These are phyloP conservation scores for Orcinus orca DNA, from an alignment of 2,113 vertebrate species.

Conservation along the genomic window DNA sequence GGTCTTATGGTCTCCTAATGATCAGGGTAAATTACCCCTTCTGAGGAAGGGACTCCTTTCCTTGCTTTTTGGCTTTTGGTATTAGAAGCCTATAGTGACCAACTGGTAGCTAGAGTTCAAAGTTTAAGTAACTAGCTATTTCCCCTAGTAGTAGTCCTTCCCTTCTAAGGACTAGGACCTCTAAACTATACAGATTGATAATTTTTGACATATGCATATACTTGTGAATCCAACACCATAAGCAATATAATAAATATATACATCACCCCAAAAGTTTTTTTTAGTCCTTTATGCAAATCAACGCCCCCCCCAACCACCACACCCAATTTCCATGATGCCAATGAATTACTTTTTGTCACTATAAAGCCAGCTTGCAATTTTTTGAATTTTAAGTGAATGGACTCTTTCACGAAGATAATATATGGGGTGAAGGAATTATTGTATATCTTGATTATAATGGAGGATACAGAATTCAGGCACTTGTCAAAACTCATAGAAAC, in stretches of 20 bases:
- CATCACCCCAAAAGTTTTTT: neutral
- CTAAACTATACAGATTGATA: neutral
- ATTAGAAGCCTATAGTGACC: neutral
- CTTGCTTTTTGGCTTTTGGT: neutral
- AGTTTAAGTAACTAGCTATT: neutral
- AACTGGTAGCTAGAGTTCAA: neutral
- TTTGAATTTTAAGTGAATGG: neutral
- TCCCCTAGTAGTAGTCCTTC: neutral
- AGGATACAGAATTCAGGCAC: neutral
- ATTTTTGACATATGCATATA: neutral
- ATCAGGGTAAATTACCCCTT: neutral
- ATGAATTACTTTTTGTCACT: neutral
- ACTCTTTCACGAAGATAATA: neutral
- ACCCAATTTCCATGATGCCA: too few relatives aligned
- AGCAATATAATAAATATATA: neutral
- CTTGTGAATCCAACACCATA: neutral
- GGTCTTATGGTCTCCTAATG: neutral
- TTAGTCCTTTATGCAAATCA: neutral
- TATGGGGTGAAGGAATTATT: neutral
- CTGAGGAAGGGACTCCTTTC: neutral
- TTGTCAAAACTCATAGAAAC: conserved; percentile 9
- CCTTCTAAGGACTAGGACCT: neutral
- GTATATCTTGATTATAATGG: neutral
- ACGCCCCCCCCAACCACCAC: rapidly evolving
- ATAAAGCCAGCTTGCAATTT: neutral